phyloP scores from a whole-genome alignment of 2,888 invertebrate genomes.

The Therioaphis trifolii region DNA sequence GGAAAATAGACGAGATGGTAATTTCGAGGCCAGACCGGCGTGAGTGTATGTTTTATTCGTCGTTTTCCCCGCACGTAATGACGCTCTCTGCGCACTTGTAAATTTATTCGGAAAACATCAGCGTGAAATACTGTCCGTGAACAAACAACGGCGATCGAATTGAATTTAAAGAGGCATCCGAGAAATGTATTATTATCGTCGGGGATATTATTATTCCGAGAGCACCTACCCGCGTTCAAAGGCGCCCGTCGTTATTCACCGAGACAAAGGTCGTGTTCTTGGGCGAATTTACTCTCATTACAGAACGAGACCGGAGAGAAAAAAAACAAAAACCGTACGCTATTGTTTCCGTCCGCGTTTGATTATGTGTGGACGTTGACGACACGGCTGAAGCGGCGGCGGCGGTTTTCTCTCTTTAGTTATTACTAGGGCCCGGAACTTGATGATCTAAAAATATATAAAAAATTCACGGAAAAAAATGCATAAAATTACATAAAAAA shows the following conservation, averaged over 20 bases:
- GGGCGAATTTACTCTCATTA: neutral
- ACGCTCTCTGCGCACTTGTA: neutral
- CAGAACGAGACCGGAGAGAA: neutral
- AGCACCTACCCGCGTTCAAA: neutral
- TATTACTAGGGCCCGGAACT: no score
- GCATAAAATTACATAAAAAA: no score
- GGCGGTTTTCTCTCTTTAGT: neutral
- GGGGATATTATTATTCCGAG: neutral
- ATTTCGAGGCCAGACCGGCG: neutral
- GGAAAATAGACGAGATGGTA: conserved; percentile 6
- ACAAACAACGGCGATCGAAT: neutral
- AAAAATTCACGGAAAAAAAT: no score
- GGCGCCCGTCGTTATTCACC: neutral
- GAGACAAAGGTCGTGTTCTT: neutral
- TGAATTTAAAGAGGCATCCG: neutral
- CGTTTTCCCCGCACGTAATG: no score
- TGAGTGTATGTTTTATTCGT: neutral
- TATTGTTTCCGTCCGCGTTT: conserved; percentile 37
- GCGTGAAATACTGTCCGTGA: neutral
- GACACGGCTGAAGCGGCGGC: no score
- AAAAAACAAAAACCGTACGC: neutral
- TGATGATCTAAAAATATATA: no score
- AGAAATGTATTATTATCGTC: neutral
- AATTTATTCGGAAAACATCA: neutral
- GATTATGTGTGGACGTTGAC: neutral